Evolutionary conservation across 1,140 invertebrate species (phyloP).

Genomic region (Pentalonia nigronervosa): DNA sequence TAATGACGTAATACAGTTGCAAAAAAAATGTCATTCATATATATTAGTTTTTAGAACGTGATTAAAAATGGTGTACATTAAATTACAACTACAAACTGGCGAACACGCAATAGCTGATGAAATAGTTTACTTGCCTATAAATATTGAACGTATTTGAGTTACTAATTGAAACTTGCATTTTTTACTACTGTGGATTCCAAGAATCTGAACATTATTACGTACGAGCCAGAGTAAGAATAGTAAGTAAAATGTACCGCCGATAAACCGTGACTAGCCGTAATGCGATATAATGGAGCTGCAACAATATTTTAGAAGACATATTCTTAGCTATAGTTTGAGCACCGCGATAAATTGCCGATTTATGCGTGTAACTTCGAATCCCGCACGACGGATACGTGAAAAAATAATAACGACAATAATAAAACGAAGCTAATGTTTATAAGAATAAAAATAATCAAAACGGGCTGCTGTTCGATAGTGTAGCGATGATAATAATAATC

Average conservation of each 20-base stretch:
- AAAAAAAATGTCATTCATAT: not conserved
- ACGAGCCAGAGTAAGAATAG: not conserved
- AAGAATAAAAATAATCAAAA: not conserved
- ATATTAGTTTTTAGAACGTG: slow-evolving; percentile 2
- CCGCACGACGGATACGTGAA: not conserved
- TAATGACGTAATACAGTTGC: not conserved
- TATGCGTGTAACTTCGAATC: not conserved
- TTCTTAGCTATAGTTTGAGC: not conserved
- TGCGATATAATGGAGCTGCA: not conserved
- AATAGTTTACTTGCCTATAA: not conserved
- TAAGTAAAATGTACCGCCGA: not conserved
- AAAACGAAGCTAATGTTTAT: not conserved
- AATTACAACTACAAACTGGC: not conserved
- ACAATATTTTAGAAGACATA: not conserved
- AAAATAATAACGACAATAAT: not conserved
- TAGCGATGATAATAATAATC: not conserved
- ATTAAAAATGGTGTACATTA: not conserved
- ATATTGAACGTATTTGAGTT: not conserved
- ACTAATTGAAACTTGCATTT: not conserved
- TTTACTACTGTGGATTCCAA: not conserved
- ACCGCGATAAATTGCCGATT: not conserved
- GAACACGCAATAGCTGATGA: not conserved
- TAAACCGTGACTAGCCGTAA: not conserved
- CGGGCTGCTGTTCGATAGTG: not conserved
- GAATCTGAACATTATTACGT: not conserved